A percentile compares a stretch with the other conserved stretches of the same genome.
phyloP scores from a whole-genome alignment of 2,888 invertebrate species.

The Bunonema sp. region DNA sequence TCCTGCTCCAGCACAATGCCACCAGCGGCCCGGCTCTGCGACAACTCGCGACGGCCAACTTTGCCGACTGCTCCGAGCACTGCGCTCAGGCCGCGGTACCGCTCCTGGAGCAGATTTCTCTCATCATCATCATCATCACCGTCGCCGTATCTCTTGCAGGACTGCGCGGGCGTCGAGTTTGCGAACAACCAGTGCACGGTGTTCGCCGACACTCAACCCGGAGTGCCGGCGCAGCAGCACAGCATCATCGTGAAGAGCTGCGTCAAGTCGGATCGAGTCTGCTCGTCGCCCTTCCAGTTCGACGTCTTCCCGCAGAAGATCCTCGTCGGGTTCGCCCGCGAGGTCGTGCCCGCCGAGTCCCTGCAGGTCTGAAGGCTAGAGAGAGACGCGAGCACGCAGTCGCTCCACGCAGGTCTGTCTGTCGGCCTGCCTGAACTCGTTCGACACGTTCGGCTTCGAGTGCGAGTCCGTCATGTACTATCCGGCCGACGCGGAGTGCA shows the following conservation, averaged over 20 bases:
- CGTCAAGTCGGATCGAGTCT: conserved; percentile 39
- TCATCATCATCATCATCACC: neutral
- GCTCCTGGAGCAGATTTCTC: neutral
- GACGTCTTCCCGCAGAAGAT: conserved; percentile 41
- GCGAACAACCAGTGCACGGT: conserved; percentile 22
- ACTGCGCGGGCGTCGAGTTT: conserved; percentile 36
- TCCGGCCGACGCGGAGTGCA: conserved; percentile 40
- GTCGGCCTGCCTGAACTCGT: conserved; percentile 37
- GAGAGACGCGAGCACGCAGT: too few species aligned
- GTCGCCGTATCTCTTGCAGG: conserved; percentile 12
- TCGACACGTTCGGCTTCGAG: conserved; percentile 42
- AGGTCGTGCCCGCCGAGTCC: conserved; percentile 37
- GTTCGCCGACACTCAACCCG: conserved; percentile 5
- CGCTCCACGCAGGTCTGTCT: conserved; percentile 32
- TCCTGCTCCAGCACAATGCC: conserved; percentile 37
- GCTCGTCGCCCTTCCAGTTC: conserved; percentile 42
- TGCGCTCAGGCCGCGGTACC: conserved; percentile 24
- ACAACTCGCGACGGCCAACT: conserved; percentile 19
- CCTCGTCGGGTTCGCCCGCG: conserved; percentile 43
- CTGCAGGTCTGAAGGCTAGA: too few species aligned
- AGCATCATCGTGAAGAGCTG: conserved; percentile 28
- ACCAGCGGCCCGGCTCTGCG: conserved; percentile 24
- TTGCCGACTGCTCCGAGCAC: conserved; percentile 37
- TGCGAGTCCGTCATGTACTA: conserved; percentile 44
- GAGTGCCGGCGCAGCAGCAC: neutral